A percentile compares a stretch with the other conserved stretches of the same genome.
These are phyloP conservation scores for Hippocampus guttulatus DNA, from an alignment of 2,113 vertebrate genomes.

Conservation along the genomic window DNA sequence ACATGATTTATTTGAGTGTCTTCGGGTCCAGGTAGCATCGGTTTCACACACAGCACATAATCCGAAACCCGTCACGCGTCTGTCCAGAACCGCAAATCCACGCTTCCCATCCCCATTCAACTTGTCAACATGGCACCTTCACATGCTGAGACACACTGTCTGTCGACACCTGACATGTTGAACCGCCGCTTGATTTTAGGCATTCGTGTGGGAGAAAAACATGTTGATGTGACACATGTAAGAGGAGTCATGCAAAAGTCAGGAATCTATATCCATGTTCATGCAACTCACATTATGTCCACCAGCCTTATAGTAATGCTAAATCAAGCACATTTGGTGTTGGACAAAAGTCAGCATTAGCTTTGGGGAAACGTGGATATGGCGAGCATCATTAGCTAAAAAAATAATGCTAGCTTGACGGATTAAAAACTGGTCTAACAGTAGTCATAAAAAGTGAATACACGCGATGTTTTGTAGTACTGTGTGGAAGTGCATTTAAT, in stretches of 20 bases:
- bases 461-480: too few relatives aligned
- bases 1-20: background rate
- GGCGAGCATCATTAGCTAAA: too few relatives aligned
- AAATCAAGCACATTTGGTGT: too few relatives aligned
- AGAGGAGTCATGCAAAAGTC: background rate
- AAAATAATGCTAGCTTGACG: too few relatives aligned
- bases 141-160: slow-evolving; percentile 33
- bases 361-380: too few relatives aligned
- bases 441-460: too few relatives aligned
- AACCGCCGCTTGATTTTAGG: slow-evolving; percentile 10
- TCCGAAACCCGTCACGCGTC: slow-evolving; percentile 38
- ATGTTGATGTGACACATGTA: slow-evolving; percentile 17
- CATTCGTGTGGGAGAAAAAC: slow-evolving; percentile 17
- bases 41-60: slow-evolving; percentile 25
- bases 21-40: background rate
- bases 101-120: slow-evolving; percentile 24
- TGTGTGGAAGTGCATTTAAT: too few relatives aligned
- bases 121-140: slow-evolving; percentile 8
- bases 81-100: slow-evolving; percentile 16
- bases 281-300: too few relatives aligned
- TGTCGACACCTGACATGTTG: slow-evolving; percentile 16
- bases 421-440: too few relatives aligned
- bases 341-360: too few relatives aligned
- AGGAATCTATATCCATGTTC: background rate
- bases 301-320: too few relatives aligned